phyloP scores from a whole-genome alignment of 2,113 vertebrate genomes.

The Tichodroma muraria region DNA sequence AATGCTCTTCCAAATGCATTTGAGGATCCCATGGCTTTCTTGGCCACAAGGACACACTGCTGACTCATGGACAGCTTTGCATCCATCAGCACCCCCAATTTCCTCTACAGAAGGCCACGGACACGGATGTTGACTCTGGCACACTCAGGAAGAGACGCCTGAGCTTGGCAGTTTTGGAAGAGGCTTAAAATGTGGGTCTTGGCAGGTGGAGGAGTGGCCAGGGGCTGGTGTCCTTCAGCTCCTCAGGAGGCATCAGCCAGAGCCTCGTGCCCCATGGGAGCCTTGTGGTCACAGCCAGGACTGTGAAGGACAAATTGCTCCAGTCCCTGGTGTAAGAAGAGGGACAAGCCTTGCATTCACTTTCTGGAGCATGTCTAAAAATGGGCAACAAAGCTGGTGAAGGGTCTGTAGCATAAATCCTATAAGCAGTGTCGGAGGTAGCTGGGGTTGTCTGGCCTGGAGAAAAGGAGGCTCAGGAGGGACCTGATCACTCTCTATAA shows the following conservation, averaged over 20 bases:
- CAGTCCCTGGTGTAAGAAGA: background rate
- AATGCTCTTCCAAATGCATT: background rate
- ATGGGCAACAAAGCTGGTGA: background rate
- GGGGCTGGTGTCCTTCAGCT: background rate
- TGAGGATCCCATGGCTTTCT: background rate
- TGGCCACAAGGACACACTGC: background rate
- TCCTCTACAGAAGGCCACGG: background rate
- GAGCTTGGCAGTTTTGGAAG: background rate
- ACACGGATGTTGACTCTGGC: fast-evolving
- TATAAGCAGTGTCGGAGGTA: background rate
- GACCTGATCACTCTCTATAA: background rate
- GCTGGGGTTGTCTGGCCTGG: background rate
- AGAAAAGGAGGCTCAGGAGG: background rate
- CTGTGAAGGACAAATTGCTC: background rate
- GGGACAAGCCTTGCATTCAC: background rate
- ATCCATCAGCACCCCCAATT: background rate
- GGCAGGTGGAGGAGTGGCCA: background rate
- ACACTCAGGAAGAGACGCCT: background rate
- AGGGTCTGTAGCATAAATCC: background rate
- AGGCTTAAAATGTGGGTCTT: background rate
- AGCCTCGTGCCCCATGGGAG: fast-evolving
- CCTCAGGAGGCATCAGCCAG: fast-evolving
- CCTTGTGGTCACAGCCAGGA: background rate
- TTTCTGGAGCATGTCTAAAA: background rate
- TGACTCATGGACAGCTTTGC: background rate